Percentiles rank a stretch among this genome's conserved stretches.
These are phyloP conservation scores for Meda fulgida DNA, from an alignment of 2,797 vertebrate genomes.

Conservation along the genomic window DNA sequence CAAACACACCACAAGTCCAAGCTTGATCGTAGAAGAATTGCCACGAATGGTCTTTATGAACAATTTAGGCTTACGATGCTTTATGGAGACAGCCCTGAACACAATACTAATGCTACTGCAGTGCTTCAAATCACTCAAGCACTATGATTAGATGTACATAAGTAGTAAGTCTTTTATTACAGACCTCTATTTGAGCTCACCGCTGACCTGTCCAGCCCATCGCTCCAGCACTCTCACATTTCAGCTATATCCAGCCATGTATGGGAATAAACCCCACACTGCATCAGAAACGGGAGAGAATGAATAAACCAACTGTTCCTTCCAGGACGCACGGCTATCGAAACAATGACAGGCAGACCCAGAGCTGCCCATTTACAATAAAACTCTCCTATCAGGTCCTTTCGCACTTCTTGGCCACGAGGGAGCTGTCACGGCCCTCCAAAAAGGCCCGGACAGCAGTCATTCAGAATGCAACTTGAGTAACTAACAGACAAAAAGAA, in stretches of 20 bases:
- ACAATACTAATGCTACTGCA: background rate
- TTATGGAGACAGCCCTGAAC: no score
- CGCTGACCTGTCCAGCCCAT: constrained; percentile 26
- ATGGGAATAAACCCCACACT: constrained; percentile 50
- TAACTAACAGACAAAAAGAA: constrained; percentile 38
- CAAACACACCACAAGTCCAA: no score
- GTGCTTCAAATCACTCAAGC: background rate
- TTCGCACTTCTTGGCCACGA: constrained; percentile 31
- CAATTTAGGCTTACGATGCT: no score
- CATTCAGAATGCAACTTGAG: constrained; percentile 45
- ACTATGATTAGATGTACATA: background rate
- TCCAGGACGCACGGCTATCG: constrained; percentile 39
- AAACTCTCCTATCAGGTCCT: constrained; percentile 49
- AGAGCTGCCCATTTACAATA: constrained; percentile 45
- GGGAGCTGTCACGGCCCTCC: constrained; percentile 36
- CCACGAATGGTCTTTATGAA: no score
- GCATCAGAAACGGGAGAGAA: constrained; percentile 49
- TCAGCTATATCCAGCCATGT: background rate
- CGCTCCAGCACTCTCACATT: constrained; percentile 14
- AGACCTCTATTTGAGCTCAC: constrained; percentile 38
- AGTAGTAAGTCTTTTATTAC: constrained; percentile 13
- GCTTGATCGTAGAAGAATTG: no score
- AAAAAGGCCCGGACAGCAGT: constrained; percentile 34
- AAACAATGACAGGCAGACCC: constrained; percentile 53
- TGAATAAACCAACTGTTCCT: constrained; percentile 54